A percentile compares a stretch with the other conserved stretches of the same genome.
Conservation (phyloP, 2,113 vertebrate genomes). For the Otus sunia region DNA sequence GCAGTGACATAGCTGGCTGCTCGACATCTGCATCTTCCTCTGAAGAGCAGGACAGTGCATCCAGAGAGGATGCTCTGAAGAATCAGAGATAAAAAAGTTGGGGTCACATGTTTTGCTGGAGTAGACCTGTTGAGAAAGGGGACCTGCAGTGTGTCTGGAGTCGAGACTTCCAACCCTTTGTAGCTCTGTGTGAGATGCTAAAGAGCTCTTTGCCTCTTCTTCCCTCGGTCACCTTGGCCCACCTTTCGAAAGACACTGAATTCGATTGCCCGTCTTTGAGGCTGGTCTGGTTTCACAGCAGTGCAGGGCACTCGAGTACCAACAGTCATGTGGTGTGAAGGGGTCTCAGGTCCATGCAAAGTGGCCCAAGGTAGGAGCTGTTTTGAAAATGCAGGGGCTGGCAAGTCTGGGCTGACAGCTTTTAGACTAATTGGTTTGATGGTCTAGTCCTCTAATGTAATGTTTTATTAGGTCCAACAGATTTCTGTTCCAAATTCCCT, state of each 20-base stretch:
- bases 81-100: not conserved
- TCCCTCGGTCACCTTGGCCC: not conserved
- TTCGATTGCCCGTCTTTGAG: not conserved
- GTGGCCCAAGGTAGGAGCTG: not conserved
- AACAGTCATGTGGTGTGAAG: rapidly evolving
- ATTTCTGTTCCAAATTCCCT: slow-evolving; percentile 36
- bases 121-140: not conserved
- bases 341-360: not conserved
- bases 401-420: not conserved
- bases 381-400: not conserved
- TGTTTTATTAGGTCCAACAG: slow-evolving; percentile 14
- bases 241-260: not conserved
- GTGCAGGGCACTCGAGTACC: not conserved
- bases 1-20: not conserved
- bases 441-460: not conserved
- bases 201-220: not conserved
- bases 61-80: not conserved
- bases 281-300: not conserved
- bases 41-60: not conserved
- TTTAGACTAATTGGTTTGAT: slow-evolving; percentile 15
- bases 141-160: not conserved
- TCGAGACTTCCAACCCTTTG: not conserved
- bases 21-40: not conserved
- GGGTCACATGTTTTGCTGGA: not conserved
- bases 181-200: not conserved